Conservation (phyloP, 2,888 invertebrate species). For the Orgyia antiqua region DNA sequence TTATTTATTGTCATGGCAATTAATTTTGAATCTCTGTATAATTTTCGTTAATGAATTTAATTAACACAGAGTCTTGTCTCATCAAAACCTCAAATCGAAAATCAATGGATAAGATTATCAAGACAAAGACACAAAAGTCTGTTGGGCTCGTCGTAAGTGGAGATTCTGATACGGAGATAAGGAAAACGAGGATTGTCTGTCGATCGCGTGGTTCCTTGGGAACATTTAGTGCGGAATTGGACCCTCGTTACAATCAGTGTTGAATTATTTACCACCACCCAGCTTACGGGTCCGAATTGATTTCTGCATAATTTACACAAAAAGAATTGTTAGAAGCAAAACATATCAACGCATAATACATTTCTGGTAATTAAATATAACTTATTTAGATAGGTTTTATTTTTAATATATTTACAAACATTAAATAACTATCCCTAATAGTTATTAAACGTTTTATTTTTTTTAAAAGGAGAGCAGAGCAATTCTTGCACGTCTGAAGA, state of each 20-base stretch:
- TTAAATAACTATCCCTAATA: too few relatives aligned
- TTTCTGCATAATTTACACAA: constrained; percentile 71
- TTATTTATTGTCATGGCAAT: too few relatives aligned
- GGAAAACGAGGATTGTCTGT: constrained; percentile 52
- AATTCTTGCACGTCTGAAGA: constrained; percentile 46
- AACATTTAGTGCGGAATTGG: constrained; percentile 62
- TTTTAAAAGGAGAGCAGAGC: constrained; percentile 10
- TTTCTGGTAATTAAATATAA: constrained; percentile 29
- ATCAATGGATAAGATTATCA: constrained; percentile 31
- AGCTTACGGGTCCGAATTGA: constrained; percentile 64
- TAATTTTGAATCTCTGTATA: too few relatives aligned
- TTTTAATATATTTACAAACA: too few relatives aligned
- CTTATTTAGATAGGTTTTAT: too few relatives aligned
- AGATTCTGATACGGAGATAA: constrained; percentile 48
- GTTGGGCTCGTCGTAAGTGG: constrained; percentile 29
- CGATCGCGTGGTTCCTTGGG: constrained; percentile 49
- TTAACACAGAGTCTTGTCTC: constrained; percentile 16
- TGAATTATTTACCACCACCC: constrained; percentile 69
- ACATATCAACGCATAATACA: constrained; percentile 48
- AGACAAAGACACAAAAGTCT: constrained; percentile 30
- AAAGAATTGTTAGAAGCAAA: constrained; percentile 41
- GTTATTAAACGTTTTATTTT: constrained; percentile 19
- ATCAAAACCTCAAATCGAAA: constrained; percentile 30
- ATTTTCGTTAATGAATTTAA: too few relatives aligned
- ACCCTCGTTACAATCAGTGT: constrained; percentile 69